These are phyloP conservation scores for Thermophis baileyi DNA, from an alignment of 2,113 vertebrate species.

Conservation along the genomic window DNA sequence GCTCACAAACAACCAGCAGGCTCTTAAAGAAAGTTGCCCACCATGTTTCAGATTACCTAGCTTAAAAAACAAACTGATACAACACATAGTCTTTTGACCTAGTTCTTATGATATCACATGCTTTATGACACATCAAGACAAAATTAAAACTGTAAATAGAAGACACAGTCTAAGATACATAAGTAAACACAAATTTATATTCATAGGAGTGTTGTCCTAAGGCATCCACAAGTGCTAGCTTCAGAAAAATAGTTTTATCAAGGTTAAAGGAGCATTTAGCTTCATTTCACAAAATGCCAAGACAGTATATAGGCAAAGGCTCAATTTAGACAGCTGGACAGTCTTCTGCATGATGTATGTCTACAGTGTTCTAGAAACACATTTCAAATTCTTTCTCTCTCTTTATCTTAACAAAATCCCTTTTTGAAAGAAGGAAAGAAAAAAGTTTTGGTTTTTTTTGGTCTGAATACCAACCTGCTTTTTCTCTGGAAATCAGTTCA, in stretches of 20 bases:
- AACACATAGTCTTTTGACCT: neutral
- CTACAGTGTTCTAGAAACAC: neutral
- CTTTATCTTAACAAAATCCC: neutral
- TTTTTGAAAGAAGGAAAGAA: neutral
- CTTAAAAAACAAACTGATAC: neutral
- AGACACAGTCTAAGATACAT: too few species aligned
- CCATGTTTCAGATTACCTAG: neutral
- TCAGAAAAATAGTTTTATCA: neutral
- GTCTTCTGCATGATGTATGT: neutral
- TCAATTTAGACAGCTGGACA: neutral
- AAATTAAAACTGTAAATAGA: neutral
- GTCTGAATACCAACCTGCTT: neutral
- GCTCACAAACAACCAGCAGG: neutral
- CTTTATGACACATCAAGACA: fast-evolving
- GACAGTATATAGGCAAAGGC: neutral
- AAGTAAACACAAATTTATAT: neutral
- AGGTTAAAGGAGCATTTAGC: neutral
- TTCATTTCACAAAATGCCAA: neutral
- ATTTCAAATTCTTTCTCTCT: neutral
- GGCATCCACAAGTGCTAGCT: neutral
- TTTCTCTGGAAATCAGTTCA: neutral
- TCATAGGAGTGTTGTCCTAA: neutral
- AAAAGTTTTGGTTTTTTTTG: too few species aligned
- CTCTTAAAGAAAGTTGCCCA: neutral
- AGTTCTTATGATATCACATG: neutral